These are phyloP conservation scores for Papilio dardanus DNA, from an alignment of 1,140 invertebrate genomes.

Conservation along the genomic window DNA sequence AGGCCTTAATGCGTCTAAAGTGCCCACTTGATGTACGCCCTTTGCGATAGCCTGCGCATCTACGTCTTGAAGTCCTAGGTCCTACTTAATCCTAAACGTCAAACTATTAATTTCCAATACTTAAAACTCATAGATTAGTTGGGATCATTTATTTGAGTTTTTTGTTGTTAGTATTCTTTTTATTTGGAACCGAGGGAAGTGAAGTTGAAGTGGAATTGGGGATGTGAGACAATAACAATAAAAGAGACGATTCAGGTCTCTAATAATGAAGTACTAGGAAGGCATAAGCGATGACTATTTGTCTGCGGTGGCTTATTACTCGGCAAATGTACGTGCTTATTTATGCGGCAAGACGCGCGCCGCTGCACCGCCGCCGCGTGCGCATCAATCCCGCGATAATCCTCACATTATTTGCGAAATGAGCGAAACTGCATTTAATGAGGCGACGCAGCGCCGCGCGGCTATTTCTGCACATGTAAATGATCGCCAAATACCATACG, in stretches of 20 bases:
- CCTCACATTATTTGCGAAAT: slow-evolving; percentile 69
- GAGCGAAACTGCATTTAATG: slow-evolving; percentile 72
- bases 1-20: slow-evolving; percentile 33
- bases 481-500: slow-evolving; percentile 59
- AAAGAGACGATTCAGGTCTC: slow-evolving; percentile 54
- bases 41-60: slow-evolving; percentile 6
- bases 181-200: not conserved
- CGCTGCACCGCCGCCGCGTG: slow-evolving; percentile 52
- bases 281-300: slow-evolving; percentile 63
- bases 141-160: not conserved
- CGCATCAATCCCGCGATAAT: slow-evolving; percentile 69
- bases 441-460: slow-evolving; percentile 58
- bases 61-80: slow-evolving; percentile 16
- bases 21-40: slow-evolving; percentile 30
- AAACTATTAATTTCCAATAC: too few relatives aligned
- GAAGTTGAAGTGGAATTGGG: not conserved
- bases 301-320: slow-evolving; percentile 56
- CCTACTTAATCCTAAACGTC: too few relatives aligned
- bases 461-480: slow-evolving; percentile 71
- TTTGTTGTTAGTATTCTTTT: not conserved
- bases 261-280: slow-evolving; percentile 57
- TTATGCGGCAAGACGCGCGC: slow-evolving; percentile 63
- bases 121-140: too few relatives aligned
- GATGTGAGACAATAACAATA: not conserved
- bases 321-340: slow-evolving; percentile 58